Evolutionary conservation across 2,113 vertebrate genomes (phyloP).

Genomic region (Passer montanus): DNA sequence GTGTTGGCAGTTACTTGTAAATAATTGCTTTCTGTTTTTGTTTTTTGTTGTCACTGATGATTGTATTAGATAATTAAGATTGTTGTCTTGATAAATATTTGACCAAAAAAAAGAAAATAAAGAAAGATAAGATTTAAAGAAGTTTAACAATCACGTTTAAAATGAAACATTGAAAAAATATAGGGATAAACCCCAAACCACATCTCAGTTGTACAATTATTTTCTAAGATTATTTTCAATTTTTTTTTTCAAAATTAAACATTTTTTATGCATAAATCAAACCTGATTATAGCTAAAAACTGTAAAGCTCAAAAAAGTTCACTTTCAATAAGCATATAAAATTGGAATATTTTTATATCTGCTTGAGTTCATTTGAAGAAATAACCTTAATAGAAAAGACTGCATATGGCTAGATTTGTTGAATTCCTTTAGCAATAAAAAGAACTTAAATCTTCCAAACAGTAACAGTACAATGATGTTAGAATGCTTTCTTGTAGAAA

Average conservation of each 20-base stretch:
- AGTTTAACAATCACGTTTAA: neutral
- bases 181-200: neutral
- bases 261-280: neutral
- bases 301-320: neutral
- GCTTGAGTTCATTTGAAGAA: neutral
- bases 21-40: slow-evolving; percentile 33
- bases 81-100: neutral
- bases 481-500: neutral
- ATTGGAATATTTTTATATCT: neutral
- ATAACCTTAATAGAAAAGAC: neutral
- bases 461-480: neutral
- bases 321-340: neutral
- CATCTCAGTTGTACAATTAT: neutral
- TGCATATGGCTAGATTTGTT: neutral
- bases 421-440: neutral
- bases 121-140: neutral
- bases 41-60: slow-evolving; percentile 28
- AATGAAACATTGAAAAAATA: neutral
- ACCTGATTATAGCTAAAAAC: neutral
- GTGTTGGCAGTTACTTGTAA: slow-evolving; percentile 65
- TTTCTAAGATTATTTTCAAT: neutral
- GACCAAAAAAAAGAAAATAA: neutral
- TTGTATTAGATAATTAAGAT: slow-evolving; percentile 33
- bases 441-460: neutral
- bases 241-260: neutral